Evolutionary conservation across 2,888 invertebrate species (phyloP).

Genomic region (Drosophila paranaensis): DNA sequence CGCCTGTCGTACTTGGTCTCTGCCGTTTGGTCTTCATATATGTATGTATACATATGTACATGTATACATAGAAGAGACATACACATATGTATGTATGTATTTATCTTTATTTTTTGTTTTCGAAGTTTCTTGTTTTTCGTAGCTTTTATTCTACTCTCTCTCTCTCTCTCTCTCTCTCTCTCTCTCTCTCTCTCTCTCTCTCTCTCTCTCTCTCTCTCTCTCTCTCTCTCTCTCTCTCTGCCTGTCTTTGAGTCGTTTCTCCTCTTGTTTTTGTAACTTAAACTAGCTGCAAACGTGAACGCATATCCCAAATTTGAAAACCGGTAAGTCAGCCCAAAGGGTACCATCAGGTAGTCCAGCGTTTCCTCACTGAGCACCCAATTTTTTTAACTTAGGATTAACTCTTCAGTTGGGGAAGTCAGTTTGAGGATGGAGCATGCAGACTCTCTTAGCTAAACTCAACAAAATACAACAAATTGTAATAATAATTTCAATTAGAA

Average conservation of each 20-base stretch:
- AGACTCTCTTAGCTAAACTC: background rate
- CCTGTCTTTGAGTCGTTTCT: slow-evolving; percentile 12
- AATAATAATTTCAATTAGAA: background rate
- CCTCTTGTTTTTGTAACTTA: slow-evolving; percentile 72
- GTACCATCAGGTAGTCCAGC: slow-evolving; percentile 59
- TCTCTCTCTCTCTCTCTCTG: slow-evolving; percentile 6
- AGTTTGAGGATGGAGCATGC: background rate
- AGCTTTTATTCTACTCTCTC: slow-evolving; percentile 53
- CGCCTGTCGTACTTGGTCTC: slow-evolving; percentile 63
- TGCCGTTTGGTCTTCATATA: slow-evolving; percentile 46
- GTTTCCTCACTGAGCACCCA: slow-evolving; percentile 59
- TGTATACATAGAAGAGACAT: background rate
- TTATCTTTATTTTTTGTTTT: slow-evolving; percentile 26
- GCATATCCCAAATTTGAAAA: slow-evolving; percentile 80
- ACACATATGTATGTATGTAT: background rate
- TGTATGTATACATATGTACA: background rate
- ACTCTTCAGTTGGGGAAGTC: slow-evolving; percentile 35
- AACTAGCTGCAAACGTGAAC: slow-evolving; percentile 76
- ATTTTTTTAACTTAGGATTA: slow-evolving; percentile 40
- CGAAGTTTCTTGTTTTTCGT: slow-evolving; percentile 56
- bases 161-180: slow-evolving; percentile 12
- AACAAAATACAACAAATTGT: background rate
- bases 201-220: slow-evolving; percentile 1
- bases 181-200: slow-evolving; percentile 16
- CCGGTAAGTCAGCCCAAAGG: slow-evolving; percentile 74